Evolutionary conservation across 1,140 invertebrate species (phyloP), one percentile per base, ranked within the genome.

Genomic region (Caenorhabditis elegans): DNA sequence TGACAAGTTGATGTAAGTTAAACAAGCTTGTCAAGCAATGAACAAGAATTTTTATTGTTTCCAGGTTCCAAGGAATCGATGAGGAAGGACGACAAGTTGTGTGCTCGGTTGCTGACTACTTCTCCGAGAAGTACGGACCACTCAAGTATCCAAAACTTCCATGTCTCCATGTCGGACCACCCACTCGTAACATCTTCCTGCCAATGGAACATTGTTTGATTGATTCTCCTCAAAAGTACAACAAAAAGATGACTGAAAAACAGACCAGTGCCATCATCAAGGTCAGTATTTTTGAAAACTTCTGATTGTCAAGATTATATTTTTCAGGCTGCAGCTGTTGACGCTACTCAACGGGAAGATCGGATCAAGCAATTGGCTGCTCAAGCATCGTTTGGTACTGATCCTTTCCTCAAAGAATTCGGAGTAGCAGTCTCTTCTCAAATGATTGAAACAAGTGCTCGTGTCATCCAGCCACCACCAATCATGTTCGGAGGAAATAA

Each of bases 371-470:
- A 80, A 11, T 75, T 86, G 13, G 79, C 65, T 34, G 10, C 75
- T 10, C 78, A 82, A 36, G 80, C 88, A 15, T 78, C 49, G 10
- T 85, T 84, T 36, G 78, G 79, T 2, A 82, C 81, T n/a, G 83
- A 86, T 39, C 83, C 76, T 1, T 88, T 87, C 81, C 78, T 88
- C 19, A 48, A 43, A 15, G 82, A 84, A 51, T 90, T 90, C 83
- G 80, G 97, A 43, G 91, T 98, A 77, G 95, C 94, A 28, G 97
- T 98, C 86, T 95, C 94, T 65, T 96, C 96, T 89, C 95, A 93
- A 87, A 98, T 99, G 97, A 97, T 98, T 94, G 97, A 99, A 92
- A 96, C 98, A 17, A 93, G 95, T 70, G 97, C 97, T 24, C 93
- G 97, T 31, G 95, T 99, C 22, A 91, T 99, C 87, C 95, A 95